Evolutionary conservation across 2,888 invertebrate species (phyloP).

Genomic region (Plusia festucae): DNA sequence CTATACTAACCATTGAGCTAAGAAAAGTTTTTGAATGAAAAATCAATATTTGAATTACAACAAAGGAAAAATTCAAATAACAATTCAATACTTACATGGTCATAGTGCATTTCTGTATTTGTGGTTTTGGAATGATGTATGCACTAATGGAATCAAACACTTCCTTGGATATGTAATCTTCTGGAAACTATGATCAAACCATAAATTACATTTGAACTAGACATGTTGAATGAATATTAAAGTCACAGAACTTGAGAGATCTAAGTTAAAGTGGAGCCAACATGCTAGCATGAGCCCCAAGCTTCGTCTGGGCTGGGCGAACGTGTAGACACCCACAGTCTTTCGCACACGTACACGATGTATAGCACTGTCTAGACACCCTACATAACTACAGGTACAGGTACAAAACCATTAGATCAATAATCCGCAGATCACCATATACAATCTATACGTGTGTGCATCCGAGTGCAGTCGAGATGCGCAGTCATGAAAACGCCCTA

Average conservation of each 20-base stretch:
- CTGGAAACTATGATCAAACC: constrained; percentile 92
- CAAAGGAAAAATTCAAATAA: constrained; percentile 1
- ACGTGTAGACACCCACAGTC: constrained; percentile 39
- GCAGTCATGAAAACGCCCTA: constrained; percentile 16
- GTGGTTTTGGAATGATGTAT: constrained; percentile 98
- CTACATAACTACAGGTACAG: constrained; percentile 30
- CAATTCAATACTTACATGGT: constrained; percentile 92
- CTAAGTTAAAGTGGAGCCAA: constrained; percentile 9
- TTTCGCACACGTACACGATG: constrained; percentile 1
- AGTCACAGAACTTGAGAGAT: constrained; percentile 12
- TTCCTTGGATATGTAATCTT: constrained; percentile 97
- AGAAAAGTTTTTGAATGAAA: background rate
- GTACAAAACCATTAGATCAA: constrained; percentile 39
- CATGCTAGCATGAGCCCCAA: constrained; percentile 29
- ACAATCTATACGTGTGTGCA: constrained; percentile 18
- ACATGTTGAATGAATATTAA: constrained; percentile 25
- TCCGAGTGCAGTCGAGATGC: constrained; percentile 17
- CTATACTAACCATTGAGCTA: background rate
- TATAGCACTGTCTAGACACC: constrained; percentile 37
- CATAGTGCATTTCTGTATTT: constrained; percentile 96
- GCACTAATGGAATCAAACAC: constrained; percentile 97
- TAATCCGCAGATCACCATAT: constrained; percentile 40
- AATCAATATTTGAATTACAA: background rate
- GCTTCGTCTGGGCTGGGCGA: constrained; percentile 14
- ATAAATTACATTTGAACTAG: constrained; percentile 26